Base-by-base conservation (phyloP, 92 coral and sea anemone species). In the Desmophyllum pertusum region DNA sequence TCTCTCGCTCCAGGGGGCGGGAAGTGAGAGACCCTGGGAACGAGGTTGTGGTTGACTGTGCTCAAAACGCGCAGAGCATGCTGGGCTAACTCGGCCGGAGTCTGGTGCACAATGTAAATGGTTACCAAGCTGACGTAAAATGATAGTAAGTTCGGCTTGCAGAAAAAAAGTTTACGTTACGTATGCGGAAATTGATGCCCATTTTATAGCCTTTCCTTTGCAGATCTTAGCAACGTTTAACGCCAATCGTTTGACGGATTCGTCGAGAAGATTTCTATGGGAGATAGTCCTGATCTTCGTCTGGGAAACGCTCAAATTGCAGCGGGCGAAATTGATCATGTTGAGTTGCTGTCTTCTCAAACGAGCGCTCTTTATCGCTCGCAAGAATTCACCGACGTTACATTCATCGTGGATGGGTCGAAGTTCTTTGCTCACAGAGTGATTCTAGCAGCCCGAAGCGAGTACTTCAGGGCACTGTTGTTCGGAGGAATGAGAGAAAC, bases 401-500 rank as follows among this genome's bases (percentile, higher is more conserved):
- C 96, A 23, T 96, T 96, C 75, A 79, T 94, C 14, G 96, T 96
- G 17, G 99, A 96, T 29, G 90, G 92, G 43, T 89, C 90, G 71
- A 91, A 84, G 70, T 94, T 96, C 79, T 87, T 77, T 70, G 98
- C 96, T 18, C 99, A 96, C 83, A 74, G 99, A 30, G 94, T 96
- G 46, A 85, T 96, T 27, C 84, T 96, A 17, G 99, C 99, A 15
- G 94, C 98, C 67, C 86, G 99, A 80, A 92, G 99, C 83, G 99
- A 96, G 45, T 96, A 96, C 45, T 96, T 96, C 84, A 89, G 99
- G 78, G 99, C 99, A 52, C 75, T 96, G 64, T 77, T 96, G 75
- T 96, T 88, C 43, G 99, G 99, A 30, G 99, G 99, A 71, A 96
- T 96, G 99, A 87, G 98, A 70, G 99, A 96, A 84, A 91, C 99